Conservation (phyloP, 2,797 vertebrate genomes). For the Argentina silus region DNA sequence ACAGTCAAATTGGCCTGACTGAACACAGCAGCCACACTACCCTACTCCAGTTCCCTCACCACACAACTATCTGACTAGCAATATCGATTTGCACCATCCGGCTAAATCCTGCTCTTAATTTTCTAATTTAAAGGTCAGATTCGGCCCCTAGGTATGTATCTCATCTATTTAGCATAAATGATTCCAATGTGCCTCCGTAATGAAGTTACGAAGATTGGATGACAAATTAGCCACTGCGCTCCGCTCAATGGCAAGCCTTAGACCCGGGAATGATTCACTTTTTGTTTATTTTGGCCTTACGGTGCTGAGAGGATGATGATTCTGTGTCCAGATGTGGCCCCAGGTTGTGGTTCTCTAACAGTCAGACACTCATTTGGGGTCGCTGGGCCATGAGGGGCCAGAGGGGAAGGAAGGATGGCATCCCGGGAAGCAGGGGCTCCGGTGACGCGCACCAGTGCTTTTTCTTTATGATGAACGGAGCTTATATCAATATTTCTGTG, state of each 20-base stretch:
- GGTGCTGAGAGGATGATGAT: conserved; percentile 5
- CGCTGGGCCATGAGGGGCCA: neutral
- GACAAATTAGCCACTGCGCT: conserved; percentile 28
- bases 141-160: conserved; percentile 30
- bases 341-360: conserved; percentile 6
- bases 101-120: conserved; percentile 43
- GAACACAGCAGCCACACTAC: conserved; percentile 23
- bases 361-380: neutral
- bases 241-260: conserved; percentile 15
- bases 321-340: conserved; percentile 12
- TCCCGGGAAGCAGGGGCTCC: neutral
- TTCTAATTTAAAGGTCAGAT: conserved; percentile 37
- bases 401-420: neutral
- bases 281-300: conserved; percentile 23
- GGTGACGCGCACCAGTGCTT: neutral
- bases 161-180: conserved; percentile 31
- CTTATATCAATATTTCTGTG: too few relatives aligned
- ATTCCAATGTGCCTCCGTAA: conserved; percentile 31
- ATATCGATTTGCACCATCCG: conserved; percentile 32
- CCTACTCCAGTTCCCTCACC: neutral
- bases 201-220: conserved; percentile 35
- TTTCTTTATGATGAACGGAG: neutral
- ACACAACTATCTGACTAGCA: conserved; percentile 17
- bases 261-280: conserved; percentile 24
- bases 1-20: conserved; percentile 38